Base-by-base conservation (phyloP, 2,113 vertebrate genomes). In the Sturnus vulgaris region DNA sequence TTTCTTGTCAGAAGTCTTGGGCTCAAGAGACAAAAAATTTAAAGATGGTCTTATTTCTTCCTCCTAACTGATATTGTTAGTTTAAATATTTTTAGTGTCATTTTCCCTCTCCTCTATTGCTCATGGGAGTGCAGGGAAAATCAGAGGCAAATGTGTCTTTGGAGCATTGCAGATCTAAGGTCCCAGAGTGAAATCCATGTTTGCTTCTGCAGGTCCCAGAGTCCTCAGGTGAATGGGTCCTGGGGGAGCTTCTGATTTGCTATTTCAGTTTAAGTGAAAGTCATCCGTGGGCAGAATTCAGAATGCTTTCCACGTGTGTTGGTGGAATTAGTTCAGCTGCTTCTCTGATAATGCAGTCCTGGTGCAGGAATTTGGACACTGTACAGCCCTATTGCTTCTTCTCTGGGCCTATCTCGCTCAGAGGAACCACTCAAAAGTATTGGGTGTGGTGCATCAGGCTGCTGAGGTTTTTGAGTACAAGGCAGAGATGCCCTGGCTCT, bases 271-370 rank as follows among this genome's bases (percentile, higher is more conserved):
- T 25, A 53, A 53, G 20, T 39, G 37, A 35, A 93, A 77, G n/a
- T 77, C 17, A 27, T 27, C 46, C 0, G 0, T 7, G 37, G 24
- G 42, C 37, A 88, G 31, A 82, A 49, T 72, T 82, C 24, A 7
- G 40, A 4, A 10, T 47, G 17, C 40, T 76, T 93, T 66, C 55
- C 0, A 4, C 12, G 7, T 0, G 0, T 35, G 19, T 42, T 55
- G 40, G 18, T 85, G 16, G 40, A 69, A 76, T 55, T 64, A 60
- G 13, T 18, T 81, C 47, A 63, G 39, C 42, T 5, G 1, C 23
- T 59, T 73, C 22, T 71, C 11, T 35, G 8, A 15, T 75, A 63
- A 30, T 57, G 23, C 35, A 44, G 59, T 49, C 15, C 22, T 1
- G 5, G 12, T 40, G 20, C 20, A 42, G 50, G n/a, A 53, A n/a